Evolutionary conservation across 2,113 vertebrate species (phyloP).

Genomic region (Phrynocephalus versicolor): DNA sequence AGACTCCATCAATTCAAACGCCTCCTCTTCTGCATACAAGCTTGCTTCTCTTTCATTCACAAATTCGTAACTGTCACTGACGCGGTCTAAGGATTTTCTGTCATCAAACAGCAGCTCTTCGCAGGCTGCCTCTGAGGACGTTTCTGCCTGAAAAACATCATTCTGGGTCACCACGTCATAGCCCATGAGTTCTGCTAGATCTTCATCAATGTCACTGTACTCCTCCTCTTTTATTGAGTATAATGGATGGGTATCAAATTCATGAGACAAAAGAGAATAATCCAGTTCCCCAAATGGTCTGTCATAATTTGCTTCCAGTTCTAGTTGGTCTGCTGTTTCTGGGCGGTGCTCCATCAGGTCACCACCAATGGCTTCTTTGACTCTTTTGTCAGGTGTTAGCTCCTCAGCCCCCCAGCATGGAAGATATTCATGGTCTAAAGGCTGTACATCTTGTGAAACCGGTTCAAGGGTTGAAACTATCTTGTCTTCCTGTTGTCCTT

Average conservation of each 20-base stretch:
- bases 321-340: not conserved
- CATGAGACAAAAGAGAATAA: conserved; percentile 47
- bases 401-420: not conserved
- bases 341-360: not conserved
- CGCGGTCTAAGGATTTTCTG: conserved; percentile 63
- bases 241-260: conserved; percentile 71
- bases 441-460: not conserved
- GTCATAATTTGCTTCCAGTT: conserved; percentile 5
- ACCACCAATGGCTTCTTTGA: not conserved
- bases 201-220: conserved; percentile 61
- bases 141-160: conserved; percentile 76
- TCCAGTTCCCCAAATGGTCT: conserved; percentile 20
- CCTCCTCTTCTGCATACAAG: conserved; percentile 69
- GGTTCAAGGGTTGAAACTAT: not conserved
- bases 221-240: conserved; percentile 41
- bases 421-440: not conserved
- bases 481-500: conserved; percentile 9
- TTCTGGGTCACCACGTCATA: conserved; percentile 82
- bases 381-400: not conserved
- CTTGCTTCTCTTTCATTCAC: conserved; percentile 61
- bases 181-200: conserved; percentile 75
- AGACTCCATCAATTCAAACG: conserved; percentile 81
- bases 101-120: conserved; percentile 71
- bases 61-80: conserved; percentile 67
- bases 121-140: conserved; percentile 57